Evolutionary conservation across 2,113 vertebrate species (phyloP), one percentile per base, ranked within the genome.

Genomic region (Cichladusa arquata): DNA sequence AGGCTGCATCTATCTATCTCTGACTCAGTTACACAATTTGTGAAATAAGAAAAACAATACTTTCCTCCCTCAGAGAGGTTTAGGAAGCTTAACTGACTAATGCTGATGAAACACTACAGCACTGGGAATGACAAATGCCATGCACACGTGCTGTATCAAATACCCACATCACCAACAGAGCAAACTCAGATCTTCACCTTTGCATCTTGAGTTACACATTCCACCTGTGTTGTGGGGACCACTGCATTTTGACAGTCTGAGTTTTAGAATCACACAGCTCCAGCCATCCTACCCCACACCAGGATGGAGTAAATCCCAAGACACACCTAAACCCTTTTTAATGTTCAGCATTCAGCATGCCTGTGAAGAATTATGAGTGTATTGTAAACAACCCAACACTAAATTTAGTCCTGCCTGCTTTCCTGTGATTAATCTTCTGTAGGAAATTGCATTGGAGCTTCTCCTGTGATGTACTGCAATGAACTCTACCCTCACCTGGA

Each of bases 381-480:
- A 90, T 25, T 33, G 38, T 93, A 94, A 96, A 90, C 79, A 87
- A 76, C 28, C 31, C 79, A 26, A n/a, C 57, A 79, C 38, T 90
- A 85, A 95, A 94, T 82, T 87, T 72, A 94, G 53, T 64, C 42
- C 91, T 81, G 94, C 36, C 86, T 81, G 83, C 66, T 86, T 92
- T 92, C 73, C 88, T 86, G 88, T 83, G 76, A 95, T 92, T 94
- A 95, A 90, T 90, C 88, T 96, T 83, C 72, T 61, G 19, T 12
- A 84, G 78, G 88, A 96, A 96, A 96, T 95, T 93, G 88, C 81
- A 77, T 23, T 92, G 85, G 54, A 91, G 79, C 85, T 62, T 84
- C 86, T 95, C 57, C 80, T 92, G 69, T 66, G 81, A 95, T 85
- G 88, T 31, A 71, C 12, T 92, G 83, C 5, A 3, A 69, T 48